Evolutionary conservation across 2,797 vertebrate species (phyloP), one percentile per base, ranked within the genome.

Genomic region (Phoxinus dragarum): DNA sequence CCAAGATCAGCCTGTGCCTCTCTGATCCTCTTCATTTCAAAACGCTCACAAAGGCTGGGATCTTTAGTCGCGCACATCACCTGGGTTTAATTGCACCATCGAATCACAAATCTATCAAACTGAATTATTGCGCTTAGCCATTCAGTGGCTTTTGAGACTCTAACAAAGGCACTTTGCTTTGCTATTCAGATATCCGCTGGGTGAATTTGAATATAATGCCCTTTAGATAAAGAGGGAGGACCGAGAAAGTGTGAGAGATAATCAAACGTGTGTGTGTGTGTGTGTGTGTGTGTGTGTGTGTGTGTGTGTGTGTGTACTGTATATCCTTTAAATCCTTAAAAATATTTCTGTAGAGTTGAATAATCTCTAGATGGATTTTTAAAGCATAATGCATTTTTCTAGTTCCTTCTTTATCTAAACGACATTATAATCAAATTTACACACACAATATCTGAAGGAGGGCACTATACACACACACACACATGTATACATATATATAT

Each of bases 61-160:
- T 72, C 27, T 34, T 80, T 21, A 82, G 81, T 36, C 1, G 10
- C 8, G 11, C 81, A 73, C 49, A 38, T 75, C 52, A 44, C 76
- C 81, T 80, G 76, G 47, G 72, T 86, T 86, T 84, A 69, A 86
- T 81, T 84, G 79, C n/a, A 83, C 14, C 38, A 40, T 17, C 34
- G 14, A 72, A 40, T 52, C 40, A 42, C 38, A 38, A 81, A 81
- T 40, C 59, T 44, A 31, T 87, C 82, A 59, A 75, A 82, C 38
- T 79, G 27, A 82, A 79, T 85, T 82, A 73, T 49, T 73, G 52
- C 16, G n/a, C 49, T 47, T n/a, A 21, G 23, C 36, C 12, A 16
- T 56, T 49, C 47, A 40, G 44, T 44, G 34, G 44, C 66, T 42
- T 49, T 69, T 80, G n/a, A 81, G 17, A 23, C 40, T 66, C 69